phyloP scores from a whole-genome alignment of 2,797 vertebrate species.

The Mormyrops attenuatus region DNA sequence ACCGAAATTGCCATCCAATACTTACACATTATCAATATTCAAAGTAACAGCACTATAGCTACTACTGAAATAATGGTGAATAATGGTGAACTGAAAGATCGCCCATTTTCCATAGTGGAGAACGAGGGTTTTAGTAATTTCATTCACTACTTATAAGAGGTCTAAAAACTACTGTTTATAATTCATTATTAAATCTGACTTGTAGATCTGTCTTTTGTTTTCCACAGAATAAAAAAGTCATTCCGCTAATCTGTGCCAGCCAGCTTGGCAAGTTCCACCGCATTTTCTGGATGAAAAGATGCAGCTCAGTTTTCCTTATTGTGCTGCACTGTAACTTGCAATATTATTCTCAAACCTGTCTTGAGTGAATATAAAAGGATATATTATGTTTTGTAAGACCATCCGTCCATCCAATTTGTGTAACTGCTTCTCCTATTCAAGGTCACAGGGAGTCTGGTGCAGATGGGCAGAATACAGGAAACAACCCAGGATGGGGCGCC shows the following conservation, averaged over 20 bases:
- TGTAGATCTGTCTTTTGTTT: background rate
- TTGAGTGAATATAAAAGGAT: background rate
- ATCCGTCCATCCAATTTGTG: background rate
- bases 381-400: background rate
- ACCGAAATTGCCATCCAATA: background rate
- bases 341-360: background rate
- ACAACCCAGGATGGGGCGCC: background rate
- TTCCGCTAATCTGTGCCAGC: background rate
- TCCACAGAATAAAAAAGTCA: background rate
- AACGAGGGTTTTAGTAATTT: background rate
- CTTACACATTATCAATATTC: background rate
- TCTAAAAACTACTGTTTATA: background rate
- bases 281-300: background rate
- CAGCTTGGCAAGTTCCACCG: background rate
- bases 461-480: background rate
- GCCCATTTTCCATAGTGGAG: background rate
- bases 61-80: background rate
- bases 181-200: background rate
- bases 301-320: background rate
- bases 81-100: background rate
- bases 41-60: background rate
- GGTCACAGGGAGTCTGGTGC: background rate
- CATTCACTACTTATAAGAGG: background rate
- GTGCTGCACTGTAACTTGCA: background rate
- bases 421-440: background rate